Base-by-base conservation (phyloP, 1,140 invertebrate genomes). In the Panagrolaimus sp. region DNA sequence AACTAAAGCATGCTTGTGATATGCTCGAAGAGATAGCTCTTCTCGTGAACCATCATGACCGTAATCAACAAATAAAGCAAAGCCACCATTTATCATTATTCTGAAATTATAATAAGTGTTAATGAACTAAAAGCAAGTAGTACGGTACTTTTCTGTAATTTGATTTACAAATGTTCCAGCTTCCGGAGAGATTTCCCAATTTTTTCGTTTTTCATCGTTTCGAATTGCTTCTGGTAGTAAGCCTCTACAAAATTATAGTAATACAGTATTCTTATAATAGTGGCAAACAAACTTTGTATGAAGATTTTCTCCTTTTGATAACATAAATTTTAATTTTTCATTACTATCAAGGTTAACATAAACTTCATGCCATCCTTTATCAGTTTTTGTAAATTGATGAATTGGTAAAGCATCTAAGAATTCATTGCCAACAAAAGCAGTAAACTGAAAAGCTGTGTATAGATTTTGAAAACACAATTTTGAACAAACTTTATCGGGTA, bases 371-470 rank as follows among this genome's bases (percentile, higher is more conserved):
- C 92, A 96, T 0, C 88, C 88, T 62, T 88, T 91, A 78, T 23
- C 57, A 48, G 87, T 85, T 90, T 89, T 85, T 23, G 92, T 88
- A 85, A 96, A 92, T 85, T 96, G 95, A 80, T 98, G 93, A 74
- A 97, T 89, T 1, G 95, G 95, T 23, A 98, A 84, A n/a, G 92
- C 94, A 88, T 98, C 96, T 83, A 98, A 94, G 85, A 97, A 98
- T 85, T 98, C 96, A 86, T 98, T 91, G 48, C 93, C 95, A 48
- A 98, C 82, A 77, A 90, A 89, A 76, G 93, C 87, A n/a, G 89
- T 90, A 82, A 96, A 95, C 57, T 72, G 51, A 61, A 38, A 61
- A 45, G 14, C 9, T 9, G 13, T 63, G 0, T 3, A 0, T 67
- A 1, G 38, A 16, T 4, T 46, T 11, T 1, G 0, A 0, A 16